Percentiles rank a stretch among this genome's conserved stretches.
These are phyloP conservation scores for Drosophila kanekoi DNA, from an alignment of 2,888 invertebrate species.

Conservation along the genomic window DNA sequence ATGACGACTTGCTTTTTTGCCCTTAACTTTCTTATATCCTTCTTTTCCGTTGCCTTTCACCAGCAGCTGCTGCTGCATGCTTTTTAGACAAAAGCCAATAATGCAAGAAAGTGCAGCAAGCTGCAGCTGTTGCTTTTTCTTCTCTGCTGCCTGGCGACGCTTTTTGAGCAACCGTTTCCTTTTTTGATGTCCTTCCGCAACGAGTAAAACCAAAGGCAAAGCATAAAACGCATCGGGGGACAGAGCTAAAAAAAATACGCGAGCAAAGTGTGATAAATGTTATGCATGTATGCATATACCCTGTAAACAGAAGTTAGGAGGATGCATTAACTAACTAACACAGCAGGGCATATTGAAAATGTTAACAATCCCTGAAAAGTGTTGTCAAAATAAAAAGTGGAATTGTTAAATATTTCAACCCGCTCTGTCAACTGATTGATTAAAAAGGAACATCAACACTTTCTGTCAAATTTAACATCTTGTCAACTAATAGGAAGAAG, in stretches of 20 bases:
- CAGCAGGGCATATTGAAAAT: neutral
- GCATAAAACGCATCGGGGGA: conserved; percentile 35
- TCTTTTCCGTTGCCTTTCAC: conserved; percentile 14
- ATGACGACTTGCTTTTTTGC: conserved; percentile 22
- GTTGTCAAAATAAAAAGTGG: neutral
- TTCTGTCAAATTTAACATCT: too few species aligned
- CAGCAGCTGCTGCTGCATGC: conserved; percentile 21
- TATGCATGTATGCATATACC: conserved; percentile 3
- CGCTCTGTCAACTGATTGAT: too few species aligned
- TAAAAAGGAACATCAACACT: too few species aligned
- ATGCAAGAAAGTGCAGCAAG: conserved; percentile 37
- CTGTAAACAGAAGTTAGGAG: neutral
- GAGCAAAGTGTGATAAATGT: conserved; percentile 55
- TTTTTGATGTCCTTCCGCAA: conserved; percentile 26
- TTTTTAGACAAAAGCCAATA: conserved; percentile 47
- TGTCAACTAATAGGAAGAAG: too few species aligned
- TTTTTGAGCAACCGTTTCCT: conserved; percentile 13
- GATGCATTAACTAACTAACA: neutral
- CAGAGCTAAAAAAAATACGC: conserved; percentile 19
- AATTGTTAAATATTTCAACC: too few species aligned
- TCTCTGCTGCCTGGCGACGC: conserved; percentile 11
- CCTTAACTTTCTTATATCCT: conserved; percentile 6
- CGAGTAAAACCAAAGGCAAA: conserved; percentile 25
- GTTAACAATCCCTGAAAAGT: too few species aligned
- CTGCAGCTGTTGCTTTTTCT: conserved; percentile 43